A percentile compares a stretch with the other conserved stretches of the same genome.
phyloP scores from a whole-genome alignment of 2,797 vertebrate genomes.

The Coilia nasus region DNA sequence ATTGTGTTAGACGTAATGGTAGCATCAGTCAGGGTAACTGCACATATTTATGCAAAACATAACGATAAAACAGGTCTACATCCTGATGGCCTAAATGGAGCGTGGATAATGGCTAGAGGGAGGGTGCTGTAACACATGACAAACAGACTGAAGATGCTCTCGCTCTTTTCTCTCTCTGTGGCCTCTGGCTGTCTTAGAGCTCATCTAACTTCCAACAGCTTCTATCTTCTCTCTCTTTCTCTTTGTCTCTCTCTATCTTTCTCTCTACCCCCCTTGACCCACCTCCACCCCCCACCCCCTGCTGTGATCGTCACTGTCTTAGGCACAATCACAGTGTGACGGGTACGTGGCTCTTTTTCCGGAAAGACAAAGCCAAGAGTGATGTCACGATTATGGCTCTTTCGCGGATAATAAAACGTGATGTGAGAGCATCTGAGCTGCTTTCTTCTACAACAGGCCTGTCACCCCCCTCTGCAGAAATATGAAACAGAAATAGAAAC shows the following conservation, averaged over 20 bases:
- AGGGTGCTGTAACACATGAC: neutral
- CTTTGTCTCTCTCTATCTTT: too few relatives aligned
- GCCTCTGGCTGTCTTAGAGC: neutral
- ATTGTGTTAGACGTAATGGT: neutral
- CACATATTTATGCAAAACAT: neutral
- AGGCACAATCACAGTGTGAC: neutral
- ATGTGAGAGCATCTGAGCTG: neutral
- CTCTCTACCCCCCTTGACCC: too few relatives aligned
- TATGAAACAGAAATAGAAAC: neutral
- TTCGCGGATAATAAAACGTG: neutral
- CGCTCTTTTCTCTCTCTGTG: neutral
- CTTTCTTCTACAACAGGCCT: neutral
- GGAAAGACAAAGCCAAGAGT: neutral
- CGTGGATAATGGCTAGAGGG: neutral
- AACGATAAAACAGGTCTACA: neutral
- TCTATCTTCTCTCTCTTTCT: too few relatives aligned
- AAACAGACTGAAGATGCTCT: neutral
- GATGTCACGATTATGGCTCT: neutral
- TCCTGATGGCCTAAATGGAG: neutral
- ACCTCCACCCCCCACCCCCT: too few relatives aligned
- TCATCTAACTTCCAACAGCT: neutral
- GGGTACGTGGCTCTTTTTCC: neutral
- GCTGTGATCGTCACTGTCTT: neutral
- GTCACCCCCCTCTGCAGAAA: neutral
- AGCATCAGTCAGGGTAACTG: neutral